phyloP scores from a whole-genome alignment of 35 echinoderm and acorn worm species.

The Antedon bifida region DNA sequence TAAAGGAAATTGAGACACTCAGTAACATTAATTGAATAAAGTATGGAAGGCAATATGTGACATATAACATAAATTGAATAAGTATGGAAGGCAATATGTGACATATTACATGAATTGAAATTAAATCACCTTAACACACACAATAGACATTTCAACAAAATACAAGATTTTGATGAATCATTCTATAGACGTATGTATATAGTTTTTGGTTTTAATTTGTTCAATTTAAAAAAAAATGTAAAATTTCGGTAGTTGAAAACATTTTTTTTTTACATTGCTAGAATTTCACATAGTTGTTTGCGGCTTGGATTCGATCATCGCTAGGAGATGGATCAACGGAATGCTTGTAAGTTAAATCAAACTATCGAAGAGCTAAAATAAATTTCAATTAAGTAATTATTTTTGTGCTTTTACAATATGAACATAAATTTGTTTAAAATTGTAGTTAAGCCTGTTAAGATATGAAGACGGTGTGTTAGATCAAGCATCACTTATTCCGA shows the following conservation, averaged over 20 bases:
- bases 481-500: slow-evolving; percentile 51
- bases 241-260: neutral
- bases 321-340: slow-evolving; percentile 94
- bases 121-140: slow-evolving; percentile 8
- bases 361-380: too few relatives aligned
- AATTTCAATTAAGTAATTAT: too few relatives aligned
- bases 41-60: too few relatives aligned
- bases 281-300: slow-evolving; percentile 95
- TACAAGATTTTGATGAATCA: slow-evolving; percentile 80
- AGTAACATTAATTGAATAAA: too few relatives aligned
- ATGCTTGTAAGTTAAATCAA: slow-evolving; percentile 65
- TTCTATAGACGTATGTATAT: slow-evolving; percentile 90
- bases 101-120: too few relatives aligned
- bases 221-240: neutral
- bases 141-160: slow-evolving; percentile 91
- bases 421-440: neutral
- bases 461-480: slow-evolving; percentile 82
- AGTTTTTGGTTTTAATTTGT: neutral
- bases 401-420: too few relatives aligned
- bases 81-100: too few relatives aligned
- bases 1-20: too few relatives aligned
- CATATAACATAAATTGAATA: too few relatives aligned
- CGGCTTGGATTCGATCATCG: slow-evolving; percentile 88
- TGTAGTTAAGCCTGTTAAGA: slow-evolving; percentile 67
- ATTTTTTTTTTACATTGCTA: slow-evolving; percentile 22